Evolutionary conservation across 2,797 vertebrate genomes (phyloP).

Genomic region (Lithobates sylvaticus): DNA sequence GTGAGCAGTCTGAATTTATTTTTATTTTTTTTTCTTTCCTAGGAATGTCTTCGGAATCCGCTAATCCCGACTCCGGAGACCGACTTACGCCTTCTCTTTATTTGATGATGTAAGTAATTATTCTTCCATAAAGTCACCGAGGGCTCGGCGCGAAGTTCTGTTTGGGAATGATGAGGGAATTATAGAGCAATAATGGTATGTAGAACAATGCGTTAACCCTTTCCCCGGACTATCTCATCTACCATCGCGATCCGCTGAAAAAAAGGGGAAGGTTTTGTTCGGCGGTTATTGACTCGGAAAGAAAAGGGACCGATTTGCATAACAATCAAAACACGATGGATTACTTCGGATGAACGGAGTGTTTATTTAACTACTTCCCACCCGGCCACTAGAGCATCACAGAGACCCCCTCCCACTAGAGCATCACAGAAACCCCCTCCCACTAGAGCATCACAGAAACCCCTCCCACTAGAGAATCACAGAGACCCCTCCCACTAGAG

Average conservation of each 20-base stretch:
- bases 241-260: not conserved
- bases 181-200: slow-evolving; percentile 18
- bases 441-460: too few relatives aligned
- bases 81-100: slow-evolving; percentile 34
- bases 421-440: too few relatives aligned
- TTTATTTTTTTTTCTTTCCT: slow-evolving; percentile 37
- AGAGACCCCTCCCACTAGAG: too few relatives aligned
- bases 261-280: not conserved
- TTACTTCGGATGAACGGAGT: not conserved
- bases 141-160: slow-evolving; percentile 22
- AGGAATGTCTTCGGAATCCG: slow-evolving; percentile 33
- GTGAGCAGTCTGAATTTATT: not conserved
- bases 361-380: too few relatives aligned
- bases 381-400: too few relatives aligned
- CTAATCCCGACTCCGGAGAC: slow-evolving; percentile 32
- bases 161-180: slow-evolving; percentile 21
- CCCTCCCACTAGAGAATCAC: too few relatives aligned
- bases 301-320: not conserved
- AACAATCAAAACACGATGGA: not conserved
- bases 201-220: slow-evolving; percentile 34
- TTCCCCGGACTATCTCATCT: not conserved
- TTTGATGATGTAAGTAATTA: slow-evolving; percentile 57
- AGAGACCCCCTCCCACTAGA: too few relatives aligned
- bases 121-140: slow-evolving; percentile 39
- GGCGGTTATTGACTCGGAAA: not conserved